Evolutionary conservation across 2,888 invertebrate genomes (phyloP).

Genomic region (Pelosia muscerda): DNA sequence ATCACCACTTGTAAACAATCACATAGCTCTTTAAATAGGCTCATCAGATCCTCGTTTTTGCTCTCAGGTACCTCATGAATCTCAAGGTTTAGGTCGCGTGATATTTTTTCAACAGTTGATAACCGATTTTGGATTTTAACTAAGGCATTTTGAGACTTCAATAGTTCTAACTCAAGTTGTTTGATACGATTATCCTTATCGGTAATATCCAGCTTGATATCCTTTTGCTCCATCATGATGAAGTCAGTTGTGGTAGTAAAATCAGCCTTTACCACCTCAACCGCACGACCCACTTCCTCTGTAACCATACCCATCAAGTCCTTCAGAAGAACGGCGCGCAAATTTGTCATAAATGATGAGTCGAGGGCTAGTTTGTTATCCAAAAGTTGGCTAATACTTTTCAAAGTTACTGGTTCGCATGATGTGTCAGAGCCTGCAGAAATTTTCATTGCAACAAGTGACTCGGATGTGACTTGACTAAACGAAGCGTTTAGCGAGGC

Average conservation of each 20-base stretch:
- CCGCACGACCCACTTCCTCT: no score
- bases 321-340: slow-evolving; percentile 7
- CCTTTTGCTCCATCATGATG: slow-evolving; percentile 20
- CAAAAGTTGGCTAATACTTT: slow-evolving; percentile 12
- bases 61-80: slow-evolving; percentile 33
- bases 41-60: slow-evolving; percentile 22
- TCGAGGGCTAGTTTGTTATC: slow-evolving; percentile 10
- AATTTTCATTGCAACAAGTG: slow-evolving; percentile 3
- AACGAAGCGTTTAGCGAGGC: no score
- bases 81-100: no score
- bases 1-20: slow-evolving; percentile 17
- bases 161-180: slow-evolving; percentile 14
- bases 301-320: slow-evolving; percentile 12
- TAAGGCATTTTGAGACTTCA: slow-evolving; percentile 8
- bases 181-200: slow-evolving; percentile 14
- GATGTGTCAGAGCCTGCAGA: neutral
- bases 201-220: slow-evolving; percentile 14
- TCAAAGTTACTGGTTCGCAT: neutral
- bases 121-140: slow-evolving; percentile 20
- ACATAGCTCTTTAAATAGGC: slow-evolving; percentile 24
- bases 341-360: slow-evolving; percentile 9
- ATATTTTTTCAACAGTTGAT: neutral
- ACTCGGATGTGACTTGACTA: neutral
- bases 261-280: slow-evolving; percentile 15
- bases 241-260: slow-evolving; percentile 29